Percentiles rank a stretch among this genome's conserved stretches.
phyloP scores from a whole-genome alignment of 2,888 invertebrate genomes.

The Diadegma fenestrale region DNA sequence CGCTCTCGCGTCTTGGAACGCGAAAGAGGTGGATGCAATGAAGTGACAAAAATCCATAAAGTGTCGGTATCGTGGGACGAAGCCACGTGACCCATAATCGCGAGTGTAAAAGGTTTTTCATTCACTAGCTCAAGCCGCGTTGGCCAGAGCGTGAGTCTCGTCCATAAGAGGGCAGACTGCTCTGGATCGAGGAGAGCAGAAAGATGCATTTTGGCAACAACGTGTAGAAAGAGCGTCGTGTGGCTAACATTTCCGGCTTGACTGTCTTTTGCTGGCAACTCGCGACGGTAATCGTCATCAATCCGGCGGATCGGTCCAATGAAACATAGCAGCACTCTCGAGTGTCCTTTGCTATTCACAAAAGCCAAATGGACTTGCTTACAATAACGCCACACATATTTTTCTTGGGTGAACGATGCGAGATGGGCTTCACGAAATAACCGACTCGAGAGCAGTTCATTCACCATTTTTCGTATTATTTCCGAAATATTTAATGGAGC shows the following conservation, averaged over 20 bases:
- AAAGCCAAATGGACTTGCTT: constrained; percentile 67
- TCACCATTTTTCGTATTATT: constrained; percentile 52
- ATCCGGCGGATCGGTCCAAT: constrained; percentile 47
- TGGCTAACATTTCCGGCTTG: constrained; percentile 70
- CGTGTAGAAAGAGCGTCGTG: constrained; percentile 60
- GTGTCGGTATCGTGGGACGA: constrained; percentile 28
- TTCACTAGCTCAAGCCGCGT: background rate
- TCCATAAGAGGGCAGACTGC: constrained; percentile 1
- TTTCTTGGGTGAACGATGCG: constrained; percentile 57
- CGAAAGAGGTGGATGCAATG: background rate
- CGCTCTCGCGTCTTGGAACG: constrained; percentile 1
- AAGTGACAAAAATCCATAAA: constrained; percentile 22
- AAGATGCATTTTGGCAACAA: constrained; percentile 69
- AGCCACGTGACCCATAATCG: constrained; percentile 64
- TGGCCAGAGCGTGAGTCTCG: background rate
- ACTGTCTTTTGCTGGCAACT: constrained; percentile 69
- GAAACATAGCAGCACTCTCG: constrained; percentile 30
- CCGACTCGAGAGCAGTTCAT: constrained; percentile 49
- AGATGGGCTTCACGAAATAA: constrained; percentile 42
- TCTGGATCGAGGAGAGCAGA: constrained; percentile 22
- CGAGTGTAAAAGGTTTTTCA: constrained; percentile 52
- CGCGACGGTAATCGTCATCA: constrained; percentile 65
- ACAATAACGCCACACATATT: constrained; percentile 55
- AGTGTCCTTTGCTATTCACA: constrained; percentile 47
- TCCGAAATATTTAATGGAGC: constrained; percentile 30